Conservation (phyloP, 2,113 vertebrate genomes). For the Antechinus stuartii region DNA sequence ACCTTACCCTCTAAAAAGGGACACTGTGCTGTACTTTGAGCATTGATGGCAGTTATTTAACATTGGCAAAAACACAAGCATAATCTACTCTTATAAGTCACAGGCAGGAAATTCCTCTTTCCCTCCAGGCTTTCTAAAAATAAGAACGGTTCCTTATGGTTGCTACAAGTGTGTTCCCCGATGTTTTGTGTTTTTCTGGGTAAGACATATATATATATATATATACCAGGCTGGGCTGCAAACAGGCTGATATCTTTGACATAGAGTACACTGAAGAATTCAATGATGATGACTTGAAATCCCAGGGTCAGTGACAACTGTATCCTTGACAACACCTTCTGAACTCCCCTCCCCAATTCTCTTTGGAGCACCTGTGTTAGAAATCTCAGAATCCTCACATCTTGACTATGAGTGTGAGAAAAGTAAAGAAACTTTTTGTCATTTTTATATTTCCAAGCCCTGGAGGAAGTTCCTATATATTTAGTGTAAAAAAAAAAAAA, state of each 20-base stretch:
- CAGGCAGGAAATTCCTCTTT: background rate
- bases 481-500: background rate
- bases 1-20: background rate
- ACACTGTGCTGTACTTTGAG: background rate
- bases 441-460: background rate
- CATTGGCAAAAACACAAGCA: background rate
- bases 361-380: background rate
- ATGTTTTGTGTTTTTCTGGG: background rate
- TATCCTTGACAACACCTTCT: background rate
- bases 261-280: background rate
- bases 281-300: background rate
- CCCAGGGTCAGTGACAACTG: background rate
- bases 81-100: background rate
- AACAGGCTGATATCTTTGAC: background rate
- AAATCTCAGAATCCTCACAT: background rate
- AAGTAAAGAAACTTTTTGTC: background rate
- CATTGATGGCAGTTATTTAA: background rate
- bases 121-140: background rate
- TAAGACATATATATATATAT: background rate
- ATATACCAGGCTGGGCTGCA: background rate
- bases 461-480: background rate
- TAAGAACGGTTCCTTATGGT: background rate
- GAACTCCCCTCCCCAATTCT: background rate
- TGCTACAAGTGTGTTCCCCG: background rate
- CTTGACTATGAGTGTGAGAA: background rate